Conservation (phyloP, 2,888 invertebrate species). For the Catocala sponsa region DNA sequence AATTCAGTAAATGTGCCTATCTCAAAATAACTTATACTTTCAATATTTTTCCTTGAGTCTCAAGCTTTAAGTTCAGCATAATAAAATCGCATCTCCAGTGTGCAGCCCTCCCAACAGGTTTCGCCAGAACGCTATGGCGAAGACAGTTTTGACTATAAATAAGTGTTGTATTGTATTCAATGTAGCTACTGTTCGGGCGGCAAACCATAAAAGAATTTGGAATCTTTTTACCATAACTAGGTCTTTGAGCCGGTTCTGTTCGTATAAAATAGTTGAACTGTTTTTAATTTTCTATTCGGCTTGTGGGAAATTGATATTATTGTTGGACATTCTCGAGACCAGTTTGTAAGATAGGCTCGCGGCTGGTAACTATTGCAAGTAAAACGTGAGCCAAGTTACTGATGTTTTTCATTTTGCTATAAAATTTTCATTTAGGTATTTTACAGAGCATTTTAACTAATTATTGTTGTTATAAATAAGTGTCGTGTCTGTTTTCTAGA, state of each 20-base stretch:
- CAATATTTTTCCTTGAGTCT: not conserved
- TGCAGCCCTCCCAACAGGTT: conserved; percentile 54
- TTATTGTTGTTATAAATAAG: too few relatives aligned
- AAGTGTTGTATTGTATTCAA: conserved; percentile 88
- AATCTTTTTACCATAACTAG: conserved; percentile 72
- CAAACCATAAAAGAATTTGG: conserved; percentile 84
- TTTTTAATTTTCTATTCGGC: conserved; percentile 30
- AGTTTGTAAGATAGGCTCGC: not conserved
- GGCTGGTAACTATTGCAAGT: not conserved
- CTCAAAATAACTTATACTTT: conserved; percentile 1
- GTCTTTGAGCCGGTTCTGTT: conserved; percentile 54
- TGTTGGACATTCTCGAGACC: conserved; percentile 1
- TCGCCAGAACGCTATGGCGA: conserved; percentile 82
- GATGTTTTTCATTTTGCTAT: too few relatives aligned
- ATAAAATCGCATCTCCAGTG: conserved; percentile 41
- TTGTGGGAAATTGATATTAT: conserved; percentile 9
- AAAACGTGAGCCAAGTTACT: not conserved
- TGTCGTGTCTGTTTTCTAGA: too few relatives aligned
- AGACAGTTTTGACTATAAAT: conserved; percentile 87
- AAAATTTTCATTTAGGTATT: too few relatives aligned
- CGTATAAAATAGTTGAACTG: conserved; percentile 49
- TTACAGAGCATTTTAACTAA: too few relatives aligned
- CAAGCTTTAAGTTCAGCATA: conserved; percentile 2
- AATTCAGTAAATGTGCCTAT: not conserved
- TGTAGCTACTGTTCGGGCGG: conserved; percentile 84